Percentiles rank a stretch among this genome's conserved stretches.
Evolutionary conservation across 2,797 vertebrate species (phyloP).

Genomic region (Pterois miles): DNA sequence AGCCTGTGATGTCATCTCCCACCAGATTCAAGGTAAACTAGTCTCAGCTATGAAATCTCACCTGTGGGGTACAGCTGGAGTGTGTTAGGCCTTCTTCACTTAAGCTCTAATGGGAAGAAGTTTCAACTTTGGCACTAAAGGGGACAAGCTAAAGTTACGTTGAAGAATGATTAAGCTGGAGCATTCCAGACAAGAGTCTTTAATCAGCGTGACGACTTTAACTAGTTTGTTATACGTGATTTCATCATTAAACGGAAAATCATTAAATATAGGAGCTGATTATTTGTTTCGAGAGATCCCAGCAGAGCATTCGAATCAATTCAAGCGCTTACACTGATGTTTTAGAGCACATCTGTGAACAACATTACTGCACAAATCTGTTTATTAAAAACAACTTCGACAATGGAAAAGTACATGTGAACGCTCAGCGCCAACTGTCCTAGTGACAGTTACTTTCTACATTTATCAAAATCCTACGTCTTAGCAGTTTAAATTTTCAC

Average conservation of each 20-base stretch:
- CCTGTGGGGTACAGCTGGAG: neutral
- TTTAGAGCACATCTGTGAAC: constrained; percentile 26
- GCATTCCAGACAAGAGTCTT: constrained; percentile 32
- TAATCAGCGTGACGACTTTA: constrained; percentile 31
- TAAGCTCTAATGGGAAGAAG: neutral
- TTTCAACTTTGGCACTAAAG: neutral
- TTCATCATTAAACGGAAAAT: neutral
- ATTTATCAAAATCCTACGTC: constrained; percentile 17
- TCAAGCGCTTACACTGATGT: constrained; percentile 18
- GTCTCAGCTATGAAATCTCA: constrained; percentile 8
- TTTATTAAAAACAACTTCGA: constrained; percentile 57
- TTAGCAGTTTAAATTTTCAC: constrained; percentile 36
- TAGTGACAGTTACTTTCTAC: constrained; percentile 20
- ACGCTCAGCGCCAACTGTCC: constrained; percentile 36
- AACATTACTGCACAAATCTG: constrained; percentile 44
- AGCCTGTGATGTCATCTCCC: constrained; percentile 35
- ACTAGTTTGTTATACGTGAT: neutral
- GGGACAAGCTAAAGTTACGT: neutral
- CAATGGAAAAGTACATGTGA: constrained; percentile 51
- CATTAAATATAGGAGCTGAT: neutral
- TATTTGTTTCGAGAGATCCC: neutral
- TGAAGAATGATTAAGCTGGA: constrained; percentile 6
- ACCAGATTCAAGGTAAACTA: constrained; percentile 30
- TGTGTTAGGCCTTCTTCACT: neutral
- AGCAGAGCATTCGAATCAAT: neutral